Conservation (phyloP, 1,140 invertebrate genomes). For the Neuroterus valhalla region DNA sequence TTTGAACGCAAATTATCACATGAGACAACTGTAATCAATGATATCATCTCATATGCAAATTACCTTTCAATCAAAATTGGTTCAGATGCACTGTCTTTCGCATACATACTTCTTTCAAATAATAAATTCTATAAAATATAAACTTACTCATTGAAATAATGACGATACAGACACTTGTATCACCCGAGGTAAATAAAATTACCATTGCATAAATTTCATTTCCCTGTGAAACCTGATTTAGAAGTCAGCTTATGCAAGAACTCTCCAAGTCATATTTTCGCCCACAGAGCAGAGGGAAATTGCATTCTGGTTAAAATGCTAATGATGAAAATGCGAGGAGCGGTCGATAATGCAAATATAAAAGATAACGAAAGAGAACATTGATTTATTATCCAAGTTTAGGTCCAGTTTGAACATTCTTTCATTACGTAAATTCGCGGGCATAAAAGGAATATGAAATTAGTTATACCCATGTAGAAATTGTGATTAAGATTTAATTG, state of each 20-base stretch:
- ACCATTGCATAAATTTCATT: constrained; percentile 11
- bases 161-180: not conserved
- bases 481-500: too few species aligned
- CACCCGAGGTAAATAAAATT: not conserved
- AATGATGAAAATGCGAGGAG: constrained; percentile 9
- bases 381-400: not conserved
- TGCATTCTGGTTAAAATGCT: constrained; percentile 16
- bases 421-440: not conserved
- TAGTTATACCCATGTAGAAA: too few species aligned
- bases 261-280: constrained; percentile 15
- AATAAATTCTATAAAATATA: too few species aligned
- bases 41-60: too few species aligned
- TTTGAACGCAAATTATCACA: too few species aligned
- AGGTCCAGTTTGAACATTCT: constrained; percentile 4
- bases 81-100: too few species aligned
- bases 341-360: constrained; percentile 25
- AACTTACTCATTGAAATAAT: too few species aligned
- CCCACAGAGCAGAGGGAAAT: constrained; percentile 10
- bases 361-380: constrained; percentile 11
- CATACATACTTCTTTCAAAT: too few species aligned
- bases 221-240: constrained; percentile 13
- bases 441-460: constrained; percentile 6
- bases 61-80: too few species aligned
- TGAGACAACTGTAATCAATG: too few species aligned
- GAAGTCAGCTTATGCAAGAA: constrained; percentile 20